Evolutionary conservation across 2,888 invertebrate species (phyloP).

Genomic region (Elaeidobius kamerunicus): DNA sequence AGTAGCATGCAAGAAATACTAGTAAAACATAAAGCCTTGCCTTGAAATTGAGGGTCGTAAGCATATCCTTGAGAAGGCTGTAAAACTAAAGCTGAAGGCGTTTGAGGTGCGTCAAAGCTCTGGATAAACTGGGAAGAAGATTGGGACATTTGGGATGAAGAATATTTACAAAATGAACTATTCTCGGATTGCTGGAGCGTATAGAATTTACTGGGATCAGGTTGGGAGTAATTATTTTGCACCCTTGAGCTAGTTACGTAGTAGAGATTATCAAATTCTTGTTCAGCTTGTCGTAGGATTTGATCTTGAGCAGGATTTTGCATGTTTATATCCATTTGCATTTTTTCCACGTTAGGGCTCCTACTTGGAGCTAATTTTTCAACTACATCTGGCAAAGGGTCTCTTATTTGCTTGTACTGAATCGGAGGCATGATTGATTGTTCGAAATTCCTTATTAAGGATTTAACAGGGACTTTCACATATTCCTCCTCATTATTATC

Average conservation of each 20-base stretch:
- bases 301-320: slow-evolving; percentile 28
- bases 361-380: slow-evolving; percentile 37
- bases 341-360: slow-evolving; percentile 11
- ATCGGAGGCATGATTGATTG: slow-evolving; percentile 57
- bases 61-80: slow-evolving; percentile 22
- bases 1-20: not conserved
- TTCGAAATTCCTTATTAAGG: slow-evolving; percentile 60
- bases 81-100: slow-evolving; percentile 29
- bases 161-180: slow-evolving; percentile 47
- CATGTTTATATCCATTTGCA: not conserved
- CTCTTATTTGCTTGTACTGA: slow-evolving; percentile 54
- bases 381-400: slow-evolving; percentile 44
- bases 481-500: slow-evolving; percentile 42
- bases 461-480: slow-evolving; percentile 49
- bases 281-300: slow-evolving; percentile 40
- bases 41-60: slow-evolving; percentile 27
- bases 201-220: slow-evolving; percentile 35
- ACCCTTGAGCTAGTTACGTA: slow-evolving; percentile 47
- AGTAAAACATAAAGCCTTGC: slow-evolving; percentile 35
- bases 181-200: slow-evolving; percentile 42
- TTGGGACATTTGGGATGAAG: slow-evolving; percentile 26
- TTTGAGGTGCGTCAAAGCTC: slow-evolving; percentile 24
- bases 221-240: slow-evolving; percentile 40
- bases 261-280: slow-evolving; percentile 46
- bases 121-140: slow-evolving; percentile 7